Conservation (phyloP, 2,797 vertebrate species). For the Sus cebifrons region DNA sequence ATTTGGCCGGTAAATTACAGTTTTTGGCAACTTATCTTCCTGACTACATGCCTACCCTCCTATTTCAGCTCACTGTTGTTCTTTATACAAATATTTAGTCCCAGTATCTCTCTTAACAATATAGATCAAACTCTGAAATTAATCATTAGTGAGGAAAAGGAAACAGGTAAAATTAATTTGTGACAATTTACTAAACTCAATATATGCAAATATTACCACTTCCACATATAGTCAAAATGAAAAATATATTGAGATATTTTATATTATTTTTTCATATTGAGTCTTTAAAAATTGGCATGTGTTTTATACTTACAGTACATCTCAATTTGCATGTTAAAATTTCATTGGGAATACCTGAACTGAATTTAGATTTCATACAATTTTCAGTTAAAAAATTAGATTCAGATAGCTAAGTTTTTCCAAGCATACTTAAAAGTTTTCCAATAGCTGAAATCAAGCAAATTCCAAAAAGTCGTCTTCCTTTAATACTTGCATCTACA, state of each 20-base stretch:
- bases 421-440: slow-evolving; percentile 53
- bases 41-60: not conserved
- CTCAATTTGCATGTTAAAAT: slow-evolving; percentile 22
- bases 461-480: slow-evolving; percentile 29
- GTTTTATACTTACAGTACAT: not conserved
- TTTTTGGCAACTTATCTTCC: slow-evolving; percentile 44
- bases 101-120: not conserved
- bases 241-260: slow-evolving; percentile 42
- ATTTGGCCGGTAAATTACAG: slow-evolving; percentile 21
- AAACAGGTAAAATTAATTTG: slow-evolving; percentile 61
- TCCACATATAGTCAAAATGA: slow-evolving; percentile 40
- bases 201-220: slow-evolving; percentile 50
- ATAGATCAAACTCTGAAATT: slow-evolving; percentile 43
- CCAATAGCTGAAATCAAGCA: slow-evolving; percentile 48
- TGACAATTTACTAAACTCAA: slow-evolving; percentile 47
- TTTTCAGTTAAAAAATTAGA: slow-evolving; percentile 67
- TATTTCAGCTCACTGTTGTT: slow-evolving; percentile 29
- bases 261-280: slow-evolving; percentile 16
- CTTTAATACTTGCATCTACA: slow-evolving; percentile 49
- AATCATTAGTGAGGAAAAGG: slow-evolving; percentile 37
- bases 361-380: slow-evolving; percentile 68
- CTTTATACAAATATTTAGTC: slow-evolving; percentile 47
- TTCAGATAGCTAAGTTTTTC: slow-evolving; percentile 10
- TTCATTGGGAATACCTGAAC: slow-evolving; percentile 34
- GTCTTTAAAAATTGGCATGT: slow-evolving; percentile 23